Conservation (phyloP, 2,113 vertebrate species). For the Reinhardtius hippoglossoides region DNA sequence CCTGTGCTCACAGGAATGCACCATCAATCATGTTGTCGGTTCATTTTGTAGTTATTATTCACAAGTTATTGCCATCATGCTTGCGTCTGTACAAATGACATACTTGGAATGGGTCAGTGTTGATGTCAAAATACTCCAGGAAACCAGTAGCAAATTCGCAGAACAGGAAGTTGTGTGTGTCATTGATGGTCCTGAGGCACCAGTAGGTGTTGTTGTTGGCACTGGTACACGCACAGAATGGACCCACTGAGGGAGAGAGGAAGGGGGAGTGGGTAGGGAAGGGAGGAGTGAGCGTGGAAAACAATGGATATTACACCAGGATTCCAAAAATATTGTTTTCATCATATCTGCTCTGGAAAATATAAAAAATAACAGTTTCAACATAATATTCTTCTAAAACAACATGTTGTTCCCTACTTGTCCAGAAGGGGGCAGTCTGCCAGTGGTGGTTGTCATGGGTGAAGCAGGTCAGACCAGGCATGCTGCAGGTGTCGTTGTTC, state of each 20-base stretch:
- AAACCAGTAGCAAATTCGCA: constrained; percentile 98
- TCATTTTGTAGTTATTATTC: not conserved
- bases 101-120: constrained; percentile 97
- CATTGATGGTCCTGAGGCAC: constrained; percentile 97
- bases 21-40: not conserved
- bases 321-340: constrained; percentile 41
- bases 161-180: constrained; percentile 98
- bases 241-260: constrained; percentile 86
- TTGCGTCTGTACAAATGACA: constrained; percentile 19
- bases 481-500: constrained; percentile 96
- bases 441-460: constrained; percentile 99
- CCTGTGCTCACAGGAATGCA: not conserved
- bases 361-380: not conserved
- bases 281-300: constrained; percentile 39
- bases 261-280: constrained; percentile 33
- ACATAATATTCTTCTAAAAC: not conserved
- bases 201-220: constrained; percentile 99
- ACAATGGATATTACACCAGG: constrained; percentile 29
- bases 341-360: constrained; percentile 35
- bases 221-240: constrained; percentile 98
- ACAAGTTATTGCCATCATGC: not conserved
- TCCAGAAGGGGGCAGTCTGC: constrained; percentile 97
- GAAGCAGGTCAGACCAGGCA: constrained; percentile 98
- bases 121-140: constrained; percentile 97
- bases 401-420: constrained; percentile 81